A percentile compares a stretch with the other conserved stretches of the same genome.
Conservation (phyloP, 2,888 invertebrate species). For the Cataglyphis livida region DNA sequence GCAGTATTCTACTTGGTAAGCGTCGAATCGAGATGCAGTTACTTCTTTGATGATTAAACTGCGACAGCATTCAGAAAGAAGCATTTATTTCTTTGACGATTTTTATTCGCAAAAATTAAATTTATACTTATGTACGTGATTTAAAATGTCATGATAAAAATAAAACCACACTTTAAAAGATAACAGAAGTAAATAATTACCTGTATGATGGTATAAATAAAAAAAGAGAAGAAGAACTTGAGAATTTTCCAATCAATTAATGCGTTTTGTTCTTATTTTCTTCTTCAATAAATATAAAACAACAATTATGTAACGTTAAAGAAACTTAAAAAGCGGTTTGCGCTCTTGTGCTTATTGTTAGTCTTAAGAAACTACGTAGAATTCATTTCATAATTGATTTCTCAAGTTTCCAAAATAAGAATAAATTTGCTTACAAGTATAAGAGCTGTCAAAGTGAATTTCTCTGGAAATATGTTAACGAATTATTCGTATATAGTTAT, state of each 20-base stretch:
- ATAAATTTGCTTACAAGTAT: constrained; percentile 12
- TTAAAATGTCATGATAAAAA: not conserved
- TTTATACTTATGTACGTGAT: not conserved
- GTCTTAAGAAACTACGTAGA: not conserved
- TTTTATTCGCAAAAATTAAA: not conserved
- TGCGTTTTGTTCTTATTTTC: not conserved
- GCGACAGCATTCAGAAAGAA: not conserved
- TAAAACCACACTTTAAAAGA: not conserved
- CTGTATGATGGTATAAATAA: too few species aligned
- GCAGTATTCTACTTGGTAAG: not conserved
- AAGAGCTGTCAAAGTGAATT: not conserved
- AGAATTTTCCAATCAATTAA: constrained; percentile 13
- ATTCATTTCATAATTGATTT: constrained; percentile 37
- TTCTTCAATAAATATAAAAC: not conserved
- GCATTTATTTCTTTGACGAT: constrained; percentile 1
- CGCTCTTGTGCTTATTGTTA: not conserved
- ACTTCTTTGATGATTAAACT: constrained; percentile 28
- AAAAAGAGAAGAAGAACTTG: not conserved
- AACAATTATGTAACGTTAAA: not conserved
- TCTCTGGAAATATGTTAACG: constrained; percentile 1
- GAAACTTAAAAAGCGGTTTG: not conserved
- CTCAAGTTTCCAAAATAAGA: not conserved
- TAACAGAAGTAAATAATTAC: not conserved
- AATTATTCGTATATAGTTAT: not conserved
- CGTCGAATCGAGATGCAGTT: not conserved